Evolutionary conservation across 2,797 vertebrate species (phyloP).

Genomic region (Prionace glauca): DNA sequence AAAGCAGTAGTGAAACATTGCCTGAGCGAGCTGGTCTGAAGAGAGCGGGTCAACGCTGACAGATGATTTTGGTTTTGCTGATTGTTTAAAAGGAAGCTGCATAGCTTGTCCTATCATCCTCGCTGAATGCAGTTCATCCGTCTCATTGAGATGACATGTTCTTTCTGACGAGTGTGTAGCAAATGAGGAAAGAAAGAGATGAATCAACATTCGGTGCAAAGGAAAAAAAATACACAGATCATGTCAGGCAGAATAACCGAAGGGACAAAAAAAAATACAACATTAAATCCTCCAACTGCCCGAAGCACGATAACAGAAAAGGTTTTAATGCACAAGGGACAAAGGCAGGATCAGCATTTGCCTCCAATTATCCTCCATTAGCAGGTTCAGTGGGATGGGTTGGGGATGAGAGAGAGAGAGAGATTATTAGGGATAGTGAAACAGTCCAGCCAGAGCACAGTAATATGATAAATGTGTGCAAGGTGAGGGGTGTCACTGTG

Average conservation of each 20-base stretch:
- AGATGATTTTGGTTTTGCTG: conserved; percentile 38
- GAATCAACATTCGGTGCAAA: conserved; percentile 32
- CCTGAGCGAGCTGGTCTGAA: background rate
- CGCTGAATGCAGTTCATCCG: conserved; percentile 12
- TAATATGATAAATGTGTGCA: background rate
- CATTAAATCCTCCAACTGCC: background rate
- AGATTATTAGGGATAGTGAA: background rate
- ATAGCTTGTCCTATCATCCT: conserved; percentile 32
- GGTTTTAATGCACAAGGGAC: background rate
- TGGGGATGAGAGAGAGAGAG: background rate
- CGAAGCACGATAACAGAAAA: conserved; percentile 1
- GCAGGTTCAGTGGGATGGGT: background rate
- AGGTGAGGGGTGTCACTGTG: conserved; percentile 1
- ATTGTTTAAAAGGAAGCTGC: conserved; percentile 38
- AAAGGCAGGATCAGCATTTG: background rate
- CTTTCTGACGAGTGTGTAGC: conserved; percentile 5
- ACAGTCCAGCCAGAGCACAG: background rate
- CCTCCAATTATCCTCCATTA: conserved; percentile 19
- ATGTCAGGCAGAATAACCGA: background rate
- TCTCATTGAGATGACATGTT: conserved; percentile 37
- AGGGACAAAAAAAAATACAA: background rate
- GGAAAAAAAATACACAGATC: background rate
- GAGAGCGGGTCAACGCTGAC: conserved; percentile 25
- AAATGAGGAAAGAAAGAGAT: conserved; percentile 32
- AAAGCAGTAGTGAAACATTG: background rate